These are phyloP conservation scores for Calyptommatus sinebrachiatus DNA, from an alignment of 2,113 vertebrate species.

Conservation along the genomic window DNA sequence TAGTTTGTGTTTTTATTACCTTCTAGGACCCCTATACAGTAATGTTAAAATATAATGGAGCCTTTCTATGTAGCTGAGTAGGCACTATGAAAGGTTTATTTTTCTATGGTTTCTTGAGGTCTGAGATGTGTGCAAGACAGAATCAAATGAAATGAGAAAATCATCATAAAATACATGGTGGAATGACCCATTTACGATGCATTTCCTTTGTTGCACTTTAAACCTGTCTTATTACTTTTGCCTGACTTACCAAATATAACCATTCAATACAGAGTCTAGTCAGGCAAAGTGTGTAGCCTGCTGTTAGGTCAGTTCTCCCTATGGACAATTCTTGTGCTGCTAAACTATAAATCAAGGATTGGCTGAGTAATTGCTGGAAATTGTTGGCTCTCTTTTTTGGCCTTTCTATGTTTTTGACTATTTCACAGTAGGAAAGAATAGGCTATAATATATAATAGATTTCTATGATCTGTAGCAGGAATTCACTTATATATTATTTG, in stretches of 20 bases:
- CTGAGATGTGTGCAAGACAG: neutral
- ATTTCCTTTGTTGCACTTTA: constrained; percentile 1
- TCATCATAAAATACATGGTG: neutral
- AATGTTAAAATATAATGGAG: neutral
- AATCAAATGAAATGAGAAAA: constrained; percentile 1
- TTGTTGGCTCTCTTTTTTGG: constrained; percentile 7
- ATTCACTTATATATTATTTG: neutral
- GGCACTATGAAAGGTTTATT: neutral
- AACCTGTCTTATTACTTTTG: constrained; percentile 10
- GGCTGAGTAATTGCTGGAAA: constrained; percentile 10
- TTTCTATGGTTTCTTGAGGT: too few species aligned
- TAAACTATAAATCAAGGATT: constrained; percentile 23
- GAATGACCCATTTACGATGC: constrained; percentile 12
- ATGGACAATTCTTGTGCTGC: constrained; percentile 8
- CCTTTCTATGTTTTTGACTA: constrained; percentile 21
- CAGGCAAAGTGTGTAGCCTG: neutral
- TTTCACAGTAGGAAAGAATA: constrained; percentile 18
- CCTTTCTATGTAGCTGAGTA: neutral
- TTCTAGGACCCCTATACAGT: too few species aligned
- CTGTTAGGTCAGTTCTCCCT: constrained; percentile 15
- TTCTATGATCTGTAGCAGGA: constrained; percentile 16
- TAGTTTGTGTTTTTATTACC: too few species aligned
- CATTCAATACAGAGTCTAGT: neutral
- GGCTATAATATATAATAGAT: neutral
- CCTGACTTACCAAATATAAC: constrained; percentile 15